Base-by-base conservation (phyloP, 2,113 vertebrate species). In the Microtus pennsylvanicus region DNA sequence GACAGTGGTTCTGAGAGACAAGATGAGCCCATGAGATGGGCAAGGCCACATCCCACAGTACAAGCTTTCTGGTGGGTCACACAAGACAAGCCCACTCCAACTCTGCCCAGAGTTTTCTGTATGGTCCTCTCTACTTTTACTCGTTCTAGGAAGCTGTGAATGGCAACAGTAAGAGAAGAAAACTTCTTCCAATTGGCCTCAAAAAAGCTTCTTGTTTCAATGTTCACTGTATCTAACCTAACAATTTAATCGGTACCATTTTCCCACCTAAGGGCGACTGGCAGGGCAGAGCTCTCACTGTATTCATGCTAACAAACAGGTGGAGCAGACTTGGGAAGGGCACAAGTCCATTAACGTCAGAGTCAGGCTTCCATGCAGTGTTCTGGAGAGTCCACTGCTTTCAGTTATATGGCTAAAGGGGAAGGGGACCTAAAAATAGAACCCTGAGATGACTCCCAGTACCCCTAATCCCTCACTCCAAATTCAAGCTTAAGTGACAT, bases 331-430 rank as follows among this genome's bases (percentile, higher is more conserved):
- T 85, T 50, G 83, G 30, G 65, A 95, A 86, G 11, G 45, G 12
- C 9, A 55, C 1, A 35, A 47, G 28, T 67, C 65, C 61, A 63
- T 90, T 93, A 81, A 85, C 28, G 22, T 52, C 50, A 74, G 19
- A 93, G 13, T 16, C n/a, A 82, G 90, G 93, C 50, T 72, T 58
- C 67, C 85, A 83, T 47, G 45, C 65, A 70, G 52, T 91, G 72
- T 96, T 80, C 65, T 92, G 30, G 61, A 72, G 30, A 90, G 33
- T 61, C 30, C 78, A 45, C 21, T 50, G 7, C 28, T 89, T 83
- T 94, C n/a, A 93, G 67, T 92, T 38, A 91, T 17, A 94, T 76
- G 85, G 30, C 67, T 67, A 96, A 89, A 89, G 55, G 55, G n/a
- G 16, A 97, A 78, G 38, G 38, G 81, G 55, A 92, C 58, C 63